phyloP scores from a whole-genome alignment of 2,797 vertebrate species.

The Lophius americanus region DNA sequence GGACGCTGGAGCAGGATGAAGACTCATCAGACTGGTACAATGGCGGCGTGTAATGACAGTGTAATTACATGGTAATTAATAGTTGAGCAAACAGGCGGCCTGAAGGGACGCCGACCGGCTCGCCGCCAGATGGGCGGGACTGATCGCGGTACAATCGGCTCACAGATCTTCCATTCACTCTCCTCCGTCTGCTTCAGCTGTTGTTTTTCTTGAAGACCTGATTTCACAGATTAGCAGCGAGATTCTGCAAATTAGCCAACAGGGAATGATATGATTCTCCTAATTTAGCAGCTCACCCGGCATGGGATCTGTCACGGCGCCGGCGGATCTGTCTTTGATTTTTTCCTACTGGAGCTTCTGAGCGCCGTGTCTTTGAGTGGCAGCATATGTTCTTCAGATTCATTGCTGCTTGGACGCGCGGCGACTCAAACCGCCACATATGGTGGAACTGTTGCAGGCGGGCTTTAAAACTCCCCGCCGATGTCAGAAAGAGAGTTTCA shows the following conservation, averaged over 20 bases:
- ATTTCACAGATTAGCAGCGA: slow-evolving; percentile 55
- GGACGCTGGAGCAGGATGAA: slow-evolving; percentile 36
- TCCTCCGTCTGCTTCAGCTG: slow-evolving; percentile 11
- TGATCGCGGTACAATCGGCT: slow-evolving; percentile 57
- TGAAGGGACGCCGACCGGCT: slow-evolving; percentile 38
- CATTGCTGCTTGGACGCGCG: slow-evolving; percentile 36
- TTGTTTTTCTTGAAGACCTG: slow-evolving; percentile 34
- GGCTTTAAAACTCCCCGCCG: slow-evolving; percentile 66
- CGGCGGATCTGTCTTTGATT: slow-evolving; percentile 1
- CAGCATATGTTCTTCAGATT: slow-evolving; percentile 45
- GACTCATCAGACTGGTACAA: slow-evolving; percentile 56
- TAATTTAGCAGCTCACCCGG: slow-evolving; percentile 10
- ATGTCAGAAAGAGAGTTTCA: slow-evolving; percentile 72
- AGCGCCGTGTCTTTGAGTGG: slow-evolving; percentile 7
- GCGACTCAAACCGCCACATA: slow-evolving; percentile 70
- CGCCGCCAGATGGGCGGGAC: slow-evolving; percentile 49
- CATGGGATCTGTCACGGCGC: background rate
- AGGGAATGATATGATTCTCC: slow-evolving; percentile 12
- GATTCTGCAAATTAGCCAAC: slow-evolving; percentile 17
- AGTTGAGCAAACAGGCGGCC: slow-evolving; percentile 56
- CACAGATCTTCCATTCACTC: slow-evolving; percentile 28
- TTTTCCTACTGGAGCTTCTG: slow-evolving; percentile 11
- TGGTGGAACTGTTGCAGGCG: slow-evolving; percentile 66
- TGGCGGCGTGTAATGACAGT: slow-evolving; percentile 74
- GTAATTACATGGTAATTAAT: slow-evolving; percentile 80